Base-by-base conservation (phyloP, 2,888 invertebrate species). In the Opisthograptis luteolata region DNA sequence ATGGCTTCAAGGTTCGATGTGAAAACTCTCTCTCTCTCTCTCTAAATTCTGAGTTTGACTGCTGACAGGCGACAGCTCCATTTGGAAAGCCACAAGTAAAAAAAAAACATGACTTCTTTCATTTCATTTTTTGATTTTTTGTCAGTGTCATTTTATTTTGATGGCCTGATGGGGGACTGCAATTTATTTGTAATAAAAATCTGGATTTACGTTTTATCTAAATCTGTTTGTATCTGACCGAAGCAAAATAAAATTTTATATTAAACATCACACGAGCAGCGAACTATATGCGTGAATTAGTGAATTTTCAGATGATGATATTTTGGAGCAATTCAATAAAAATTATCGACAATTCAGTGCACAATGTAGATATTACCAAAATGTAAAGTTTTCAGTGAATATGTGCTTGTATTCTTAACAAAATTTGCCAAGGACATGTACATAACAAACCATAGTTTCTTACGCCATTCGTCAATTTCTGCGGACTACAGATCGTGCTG, bases 361-460 rank as follows among this genome's bases (percentile, higher is more conserved):
- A 69, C 58, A 64, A 77, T 79, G 75, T 76, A 76, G 75, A 53
- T 62, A 56, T 50, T 35, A 28, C 44, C 34, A 13, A 60, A 60
- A 43, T 54, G 55, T 54, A 56, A 68, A 68, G 68, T 76, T 77
- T 76, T 73, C 72, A 73, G 81, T 84, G 79, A 75, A 76, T 76
- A 79, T 71, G 79, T 79, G 75, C 74, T 68, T 74, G 67, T 66
- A 71, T 79, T 81, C 76, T 68, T 73, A 77, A 68, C 68, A 76
- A 66, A 79, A 68, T 78, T 79, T 77, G 69, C 81, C 84, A 87
- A 88, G 89, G 89, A 89, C 88, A 90, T 90, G 89, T 87, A 76
- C 87, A 85, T 85, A 82, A 68, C 80, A 88, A 88, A 83, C 80
- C 77, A 78, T 80, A 79, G 77, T 68, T 76, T 73, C 76, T 81